Base-by-base conservation (phyloP, 1,140 invertebrate genomes). In the Eubasilissa regina region DNA sequence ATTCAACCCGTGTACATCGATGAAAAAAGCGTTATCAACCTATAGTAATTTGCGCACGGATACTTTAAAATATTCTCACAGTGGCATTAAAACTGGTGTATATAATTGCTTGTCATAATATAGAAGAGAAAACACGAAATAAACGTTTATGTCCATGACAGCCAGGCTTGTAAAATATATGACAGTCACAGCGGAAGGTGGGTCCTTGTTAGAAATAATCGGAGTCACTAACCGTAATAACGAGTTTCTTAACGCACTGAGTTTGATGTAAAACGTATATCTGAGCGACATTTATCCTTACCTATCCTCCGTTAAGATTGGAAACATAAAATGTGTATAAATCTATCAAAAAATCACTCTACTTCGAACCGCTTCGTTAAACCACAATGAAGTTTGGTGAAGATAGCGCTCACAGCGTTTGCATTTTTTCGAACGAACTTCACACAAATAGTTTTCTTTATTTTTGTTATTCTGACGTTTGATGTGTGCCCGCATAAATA, bases 151-250 rank as follows among this genome's bases (percentile, higher is more conserved):
- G 43, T 70, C 70, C 64, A 44, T 78, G 76, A 78, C 76, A 77
- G 75, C 58, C 75, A 78, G 76, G 76, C 76, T 78, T 78, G 76
- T 78, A 72, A 72, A 77, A 77, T 70, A 72, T 70, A 78, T 78
- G 76, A 78, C 76, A 78, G 66, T 55, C 62, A 78, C 76, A 70
- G 64, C 43, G 51, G 76, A 78, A 78, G 76, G 76, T 78, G 76
- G 76, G 76, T 78, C 76, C 66, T 70, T 70, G 64, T 78, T 78
- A 64, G 51, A 12, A 43, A 66, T 45, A 53, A 45, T 70, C 47
- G 25, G 60, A 45, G 56, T 53, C 51, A 56, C 51, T 12, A 21
- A 44, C 21, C n/a, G 25, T 44, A 45, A 21, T 48, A 3, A 12
- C 13, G 6, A 43, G 48, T 47, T 58, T 55, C 3, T 44, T 47